These are phyloP conservation scores for Oreochromis mossambicus DNA, from an alignment of 2,797 vertebrate species.

Conservation along the genomic window DNA sequence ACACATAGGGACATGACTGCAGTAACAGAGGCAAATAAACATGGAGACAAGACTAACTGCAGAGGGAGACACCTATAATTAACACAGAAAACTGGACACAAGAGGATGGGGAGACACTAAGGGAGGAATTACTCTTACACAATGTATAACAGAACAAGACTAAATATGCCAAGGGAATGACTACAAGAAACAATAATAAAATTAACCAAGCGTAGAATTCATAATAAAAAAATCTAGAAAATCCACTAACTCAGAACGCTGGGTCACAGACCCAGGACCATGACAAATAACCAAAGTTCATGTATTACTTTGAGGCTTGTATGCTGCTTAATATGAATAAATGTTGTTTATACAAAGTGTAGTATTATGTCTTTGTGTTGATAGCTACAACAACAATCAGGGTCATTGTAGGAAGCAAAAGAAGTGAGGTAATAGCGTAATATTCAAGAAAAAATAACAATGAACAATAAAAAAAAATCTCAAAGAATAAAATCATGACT, in stretches of 20 bases:
- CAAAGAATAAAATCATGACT: background rate
- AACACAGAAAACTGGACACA: background rate
- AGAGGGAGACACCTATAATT: background rate
- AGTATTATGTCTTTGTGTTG: background rate
- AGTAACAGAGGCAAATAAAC: background rate
- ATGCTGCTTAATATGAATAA: background rate
- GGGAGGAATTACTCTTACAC: background rate
- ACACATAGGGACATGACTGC: background rate
- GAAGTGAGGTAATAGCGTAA: background rate
- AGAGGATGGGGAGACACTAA: background rate
- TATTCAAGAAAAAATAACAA: background rate
- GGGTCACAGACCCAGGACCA: background rate
- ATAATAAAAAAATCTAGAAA: background rate
- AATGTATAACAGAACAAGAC: background rate
- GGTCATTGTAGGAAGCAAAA: background rate
- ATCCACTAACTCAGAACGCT: background rate
- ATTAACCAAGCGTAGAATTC: background rate
- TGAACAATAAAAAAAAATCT: accelerated
- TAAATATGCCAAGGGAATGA: background rate
- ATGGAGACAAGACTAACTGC: background rate
- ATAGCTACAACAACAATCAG: background rate
- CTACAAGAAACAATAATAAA: background rate
- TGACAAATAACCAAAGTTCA: background rate
- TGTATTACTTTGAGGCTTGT: background rate
- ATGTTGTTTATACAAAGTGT: background rate